Conservation (phyloP, 2,113 vertebrate genomes). For the Myrmecophaga tridactyla region DNA sequence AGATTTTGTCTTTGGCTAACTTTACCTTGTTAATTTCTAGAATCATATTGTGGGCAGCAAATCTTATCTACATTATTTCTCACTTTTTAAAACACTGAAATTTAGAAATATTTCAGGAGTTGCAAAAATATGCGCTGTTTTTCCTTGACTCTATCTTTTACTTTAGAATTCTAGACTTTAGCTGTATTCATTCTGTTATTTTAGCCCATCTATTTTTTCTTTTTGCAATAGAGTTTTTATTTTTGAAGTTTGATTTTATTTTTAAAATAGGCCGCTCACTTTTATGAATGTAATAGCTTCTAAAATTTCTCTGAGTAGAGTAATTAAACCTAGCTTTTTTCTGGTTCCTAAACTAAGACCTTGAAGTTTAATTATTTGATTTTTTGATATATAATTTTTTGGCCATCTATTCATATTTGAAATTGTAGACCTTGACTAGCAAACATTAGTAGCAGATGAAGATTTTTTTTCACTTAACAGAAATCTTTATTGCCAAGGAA, state of each 20-base stretch:
- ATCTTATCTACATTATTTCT: background rate
- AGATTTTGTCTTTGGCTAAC: background rate
- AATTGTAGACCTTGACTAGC: background rate
- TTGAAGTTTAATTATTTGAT: background rate
- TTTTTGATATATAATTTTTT: background rate
- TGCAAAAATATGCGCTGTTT: background rate
- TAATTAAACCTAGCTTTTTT: background rate
- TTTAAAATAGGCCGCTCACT: background rate
- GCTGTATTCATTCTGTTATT: constrained; percentile 34
- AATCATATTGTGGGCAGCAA: background rate
- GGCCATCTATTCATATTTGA: background rate
- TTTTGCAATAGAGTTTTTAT: constrained; percentile 24
- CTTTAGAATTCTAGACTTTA: background rate
- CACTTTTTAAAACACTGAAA: background rate
- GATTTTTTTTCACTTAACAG: background rate
- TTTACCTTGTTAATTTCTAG: background rate
- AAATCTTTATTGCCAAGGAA: background rate
- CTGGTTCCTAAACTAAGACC: background rate
- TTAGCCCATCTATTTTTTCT: background rate
- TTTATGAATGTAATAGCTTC: background rate
- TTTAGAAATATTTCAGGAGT: background rate
- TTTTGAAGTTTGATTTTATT: constrained; percentile 34
- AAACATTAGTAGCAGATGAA: background rate
- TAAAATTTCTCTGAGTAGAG: background rate
- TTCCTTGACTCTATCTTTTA: background rate